Conservation (phyloP, 2,797 vertebrate genomes). For the Chiroxiphia lanceolata region DNA sequence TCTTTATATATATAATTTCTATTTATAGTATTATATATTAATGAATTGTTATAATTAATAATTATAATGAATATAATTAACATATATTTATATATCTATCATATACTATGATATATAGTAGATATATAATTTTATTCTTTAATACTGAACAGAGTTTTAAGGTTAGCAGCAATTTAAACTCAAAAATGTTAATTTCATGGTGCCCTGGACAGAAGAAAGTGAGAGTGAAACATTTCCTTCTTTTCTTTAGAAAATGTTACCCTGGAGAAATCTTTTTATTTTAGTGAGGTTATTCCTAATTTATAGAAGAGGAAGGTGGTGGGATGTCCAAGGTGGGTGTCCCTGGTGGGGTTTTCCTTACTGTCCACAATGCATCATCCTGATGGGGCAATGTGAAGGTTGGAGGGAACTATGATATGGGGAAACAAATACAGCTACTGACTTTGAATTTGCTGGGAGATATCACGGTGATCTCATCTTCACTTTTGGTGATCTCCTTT, state of each 20-base stretch:
- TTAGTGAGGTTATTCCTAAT: not conserved
- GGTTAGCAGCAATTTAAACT: not conserved
- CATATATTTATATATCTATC: no score
- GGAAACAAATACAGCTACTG: not conserved
- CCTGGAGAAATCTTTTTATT: not conserved
- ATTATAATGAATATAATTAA: not conserved
- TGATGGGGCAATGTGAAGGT: not conserved
- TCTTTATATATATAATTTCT: not conserved
- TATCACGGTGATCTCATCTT: not conserved
- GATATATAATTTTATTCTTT: not conserved
- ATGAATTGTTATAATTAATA: not conserved
- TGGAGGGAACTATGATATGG: not conserved
- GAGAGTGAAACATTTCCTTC: not conserved
- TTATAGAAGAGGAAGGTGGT: not conserved
- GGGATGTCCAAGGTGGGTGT: not conserved
- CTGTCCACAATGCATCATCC: not conserved
- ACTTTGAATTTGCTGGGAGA: not conserved
- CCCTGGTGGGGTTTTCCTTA: not conserved
- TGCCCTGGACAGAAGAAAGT: not conserved
- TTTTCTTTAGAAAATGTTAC: not conserved
- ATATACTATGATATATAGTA: not conserved
- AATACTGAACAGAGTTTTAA: not conserved
- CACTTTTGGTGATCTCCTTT: not conserved
- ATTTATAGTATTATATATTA: not conserved
- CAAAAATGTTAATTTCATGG: not conserved